Evolutionary conservation across 2,797 vertebrate species (phyloP).

Genomic region (Ciconia nigra): DNA sequence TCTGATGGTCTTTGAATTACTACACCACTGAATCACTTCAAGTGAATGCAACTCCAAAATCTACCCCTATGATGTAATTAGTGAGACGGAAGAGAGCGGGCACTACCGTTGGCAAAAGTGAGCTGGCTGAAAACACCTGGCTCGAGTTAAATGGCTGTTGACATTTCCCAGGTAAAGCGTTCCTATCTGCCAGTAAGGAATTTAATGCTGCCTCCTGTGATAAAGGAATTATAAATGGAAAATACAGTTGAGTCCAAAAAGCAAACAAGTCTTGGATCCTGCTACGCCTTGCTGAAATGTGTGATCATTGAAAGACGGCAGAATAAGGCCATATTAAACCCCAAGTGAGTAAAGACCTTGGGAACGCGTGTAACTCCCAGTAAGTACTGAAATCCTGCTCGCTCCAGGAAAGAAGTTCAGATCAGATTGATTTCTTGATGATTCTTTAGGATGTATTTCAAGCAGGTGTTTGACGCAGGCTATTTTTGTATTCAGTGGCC

Average conservation of each 20-base stretch:
- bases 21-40: not conserved
- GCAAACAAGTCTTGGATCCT: not conserved
- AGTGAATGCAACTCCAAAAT: not conserved
- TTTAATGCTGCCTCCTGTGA: not conserved
- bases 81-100: not conserved
- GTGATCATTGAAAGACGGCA: not conserved
- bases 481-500: not conserved
- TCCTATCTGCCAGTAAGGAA: not conserved
- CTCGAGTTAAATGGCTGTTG: not conserved
- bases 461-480: not conserved
- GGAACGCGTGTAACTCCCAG: not conserved
- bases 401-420: not conserved
- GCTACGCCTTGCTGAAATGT: not conserved
- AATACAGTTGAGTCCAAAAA: not conserved
- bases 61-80: not conserved
- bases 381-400: not conserved
- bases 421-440: not conserved
- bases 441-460: not conserved
- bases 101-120: not conserved
- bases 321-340: not conserved
- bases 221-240: not conserved
- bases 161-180: not conserved
- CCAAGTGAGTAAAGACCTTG: not conserved
- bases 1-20: slow-evolving; percentile 24
- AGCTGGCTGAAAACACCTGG: not conserved